Percentiles rank a stretch among this genome's conserved stretches.
These are phyloP conservation scores for Erythrocercus mccallii DNA, from an alignment of 2,113 vertebrate species.

Conservation along the genomic window DNA sequence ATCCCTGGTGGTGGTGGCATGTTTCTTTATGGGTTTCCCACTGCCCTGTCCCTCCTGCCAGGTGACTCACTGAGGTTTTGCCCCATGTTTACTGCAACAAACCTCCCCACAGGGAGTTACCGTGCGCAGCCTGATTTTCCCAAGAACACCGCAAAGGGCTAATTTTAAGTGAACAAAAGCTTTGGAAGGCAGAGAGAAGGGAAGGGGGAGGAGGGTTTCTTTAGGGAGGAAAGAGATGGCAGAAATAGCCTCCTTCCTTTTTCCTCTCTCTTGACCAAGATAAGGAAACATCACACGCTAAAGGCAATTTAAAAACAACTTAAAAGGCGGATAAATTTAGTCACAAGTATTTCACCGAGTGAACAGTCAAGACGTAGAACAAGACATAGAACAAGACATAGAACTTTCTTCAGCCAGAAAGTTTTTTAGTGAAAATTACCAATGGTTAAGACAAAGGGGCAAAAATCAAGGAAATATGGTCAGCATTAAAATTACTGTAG, in stretches of 20 bases:
- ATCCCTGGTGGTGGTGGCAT: background rate
- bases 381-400: background rate
- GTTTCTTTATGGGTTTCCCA: conserved; percentile 33
- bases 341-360: background rate
- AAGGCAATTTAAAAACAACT: conserved; percentile 49
- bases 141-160: conserved; percentile 58
- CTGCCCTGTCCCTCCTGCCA: background rate
- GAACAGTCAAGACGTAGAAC: background rate
- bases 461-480: background rate
- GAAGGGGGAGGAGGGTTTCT: conserved; percentile 32
- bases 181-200: conserved; percentile 31
- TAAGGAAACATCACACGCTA: conserved; percentile 56
- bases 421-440: background rate
- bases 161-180: conserved; percentile 71
- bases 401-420: background rate
- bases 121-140: conserved; percentile 25
- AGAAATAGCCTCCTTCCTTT: conserved; percentile 65
- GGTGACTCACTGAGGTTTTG: conserved; percentile 47
- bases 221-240: conserved; percentile 43
- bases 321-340: conserved; percentile 65
- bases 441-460: background rate
- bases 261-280: conserved; percentile 52
- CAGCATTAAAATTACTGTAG: background rate
- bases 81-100: conserved; percentile 4
- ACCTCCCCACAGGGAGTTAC: conserved; percentile 28